Percentiles rank a stretch among this genome's conserved stretches.
These are phyloP conservation scores for Drosophila elegans DNA, from an alignment of 1,140 invertebrate genomes.

Conservation along the genomic window DNA sequence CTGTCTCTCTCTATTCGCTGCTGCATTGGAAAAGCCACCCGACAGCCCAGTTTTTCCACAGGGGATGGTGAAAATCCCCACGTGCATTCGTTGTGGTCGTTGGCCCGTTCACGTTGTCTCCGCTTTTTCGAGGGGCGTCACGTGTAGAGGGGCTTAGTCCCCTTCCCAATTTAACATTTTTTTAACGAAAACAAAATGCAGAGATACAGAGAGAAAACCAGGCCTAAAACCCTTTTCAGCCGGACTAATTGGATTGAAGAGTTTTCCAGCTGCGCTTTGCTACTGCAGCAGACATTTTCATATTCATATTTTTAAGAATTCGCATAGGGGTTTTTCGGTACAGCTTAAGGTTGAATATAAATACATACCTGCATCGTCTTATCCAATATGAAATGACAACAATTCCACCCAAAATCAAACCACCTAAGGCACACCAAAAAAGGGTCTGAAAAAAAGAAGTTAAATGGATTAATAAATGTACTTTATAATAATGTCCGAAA, in stretches of 20 bases:
- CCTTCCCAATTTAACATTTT: conserved; percentile 39
- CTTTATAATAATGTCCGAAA: no score
- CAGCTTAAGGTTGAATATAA: conserved; percentile 22
- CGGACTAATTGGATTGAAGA: conserved; percentile 59
- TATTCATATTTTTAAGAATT: conserved; percentile 17
- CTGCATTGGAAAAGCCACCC: conserved; percentile 32
- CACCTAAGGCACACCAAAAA: conserved; percentile 84
- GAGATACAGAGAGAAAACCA: conserved; percentile 8
- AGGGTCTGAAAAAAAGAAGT: conserved; percentile 60
- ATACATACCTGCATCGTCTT: conserved; percentile 84
- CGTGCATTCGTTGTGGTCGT: conserved; percentile 55
- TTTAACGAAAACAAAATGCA: conserved; percentile 9
- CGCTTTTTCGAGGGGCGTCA: conserved; percentile 42
- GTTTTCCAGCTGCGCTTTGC: conserved; percentile 32
- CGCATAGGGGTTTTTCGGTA: not conserved
- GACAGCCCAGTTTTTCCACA: conserved; percentile 11
- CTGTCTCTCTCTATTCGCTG: conserved; percentile 13
- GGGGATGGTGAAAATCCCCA: conserved; percentile 30
- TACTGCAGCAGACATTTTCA: conserved; percentile 12
- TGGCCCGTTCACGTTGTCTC: conserved; percentile 64
- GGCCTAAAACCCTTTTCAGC: conserved; percentile 4
- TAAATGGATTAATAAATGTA: no score
- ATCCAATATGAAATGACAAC: conserved; percentile 85
- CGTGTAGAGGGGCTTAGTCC: conserved; percentile 61
- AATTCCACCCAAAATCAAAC: conserved; percentile 81